phyloP scores from a whole-genome alignment of 2,113 vertebrate species.

The Gallinago paraguaiae region DNA sequence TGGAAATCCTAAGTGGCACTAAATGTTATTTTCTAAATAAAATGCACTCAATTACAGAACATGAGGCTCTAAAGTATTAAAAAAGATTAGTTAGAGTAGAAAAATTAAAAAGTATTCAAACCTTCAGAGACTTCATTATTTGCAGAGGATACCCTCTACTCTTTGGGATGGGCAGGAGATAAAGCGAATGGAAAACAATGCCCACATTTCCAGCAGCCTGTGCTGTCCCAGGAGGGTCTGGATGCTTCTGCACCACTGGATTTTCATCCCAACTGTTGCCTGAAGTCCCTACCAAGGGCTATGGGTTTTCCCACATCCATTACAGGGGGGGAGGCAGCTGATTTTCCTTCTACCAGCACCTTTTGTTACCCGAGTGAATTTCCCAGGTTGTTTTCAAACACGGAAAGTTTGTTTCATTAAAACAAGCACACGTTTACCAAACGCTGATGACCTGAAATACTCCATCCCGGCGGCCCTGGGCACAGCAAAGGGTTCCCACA shows the following conservation, averaged over 20 bases:
- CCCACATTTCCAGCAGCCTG: neutral
- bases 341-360: neutral
- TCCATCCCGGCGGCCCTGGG: neutral
- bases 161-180: neutral
- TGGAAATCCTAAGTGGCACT: slow-evolving; percentile 76
- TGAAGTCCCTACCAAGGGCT: neutral
- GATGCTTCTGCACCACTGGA: neutral
- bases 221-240: neutral
- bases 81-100: slow-evolving; percentile 48
- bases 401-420: neutral
- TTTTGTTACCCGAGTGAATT: neutral
- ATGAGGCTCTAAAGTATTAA: slow-evolving; percentile 32
- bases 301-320: neutral
- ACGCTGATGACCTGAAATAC: neutral
- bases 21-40: slow-evolving; percentile 76
- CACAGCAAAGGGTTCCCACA: neutral
- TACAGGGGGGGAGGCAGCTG: neutral
- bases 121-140: slow-evolving; percentile 27
- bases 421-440: neutral
- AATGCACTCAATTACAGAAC: slow-evolving; percentile 63
- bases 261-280: neutral
- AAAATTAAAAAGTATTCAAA: neutral
- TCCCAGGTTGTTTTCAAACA: neutral
- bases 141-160: neutral
- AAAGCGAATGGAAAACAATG: neutral